These are phyloP conservation scores for Hetaerina titia DNA, from an alignment of 2,888 invertebrate species.

Conservation along the genomic window DNA sequence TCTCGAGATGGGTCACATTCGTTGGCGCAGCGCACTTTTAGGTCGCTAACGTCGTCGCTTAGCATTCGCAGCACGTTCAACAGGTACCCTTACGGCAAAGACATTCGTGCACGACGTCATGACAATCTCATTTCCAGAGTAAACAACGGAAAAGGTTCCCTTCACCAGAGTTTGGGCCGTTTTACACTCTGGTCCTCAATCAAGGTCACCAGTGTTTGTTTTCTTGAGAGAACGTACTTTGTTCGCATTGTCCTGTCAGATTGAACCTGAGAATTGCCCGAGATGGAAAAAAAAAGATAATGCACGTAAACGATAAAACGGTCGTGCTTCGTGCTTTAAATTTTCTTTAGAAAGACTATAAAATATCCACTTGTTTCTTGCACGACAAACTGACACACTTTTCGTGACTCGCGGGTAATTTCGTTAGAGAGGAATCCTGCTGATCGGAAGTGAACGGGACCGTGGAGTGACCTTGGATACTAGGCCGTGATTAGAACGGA, in stretches of 20 bases:
- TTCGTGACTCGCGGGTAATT: background rate
- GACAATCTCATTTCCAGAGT: constrained; percentile 10
- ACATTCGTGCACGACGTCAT: background rate
- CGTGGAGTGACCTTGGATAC: background rate
- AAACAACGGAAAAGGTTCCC: background rate
- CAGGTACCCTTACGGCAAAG: background rate
- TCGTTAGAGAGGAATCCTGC: background rate
- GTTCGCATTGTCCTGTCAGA: background rate
- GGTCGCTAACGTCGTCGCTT: background rate
- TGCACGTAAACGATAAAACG: constrained; percentile 2
- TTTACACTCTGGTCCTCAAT: constrained; percentile 4
- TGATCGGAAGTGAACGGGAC: background rate
- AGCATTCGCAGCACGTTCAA: background rate
- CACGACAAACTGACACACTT: background rate
- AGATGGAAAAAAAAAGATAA: background rate
- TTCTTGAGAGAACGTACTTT: background rate
- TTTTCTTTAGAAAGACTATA: background rate
- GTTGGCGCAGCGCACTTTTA: background rate
- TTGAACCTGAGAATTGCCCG: background rate
- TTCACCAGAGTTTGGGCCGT: background rate
- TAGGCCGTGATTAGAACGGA: background rate
- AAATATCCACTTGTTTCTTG: background rate
- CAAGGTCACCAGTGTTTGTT: constrained; percentile 17
- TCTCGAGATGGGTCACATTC: background rate
- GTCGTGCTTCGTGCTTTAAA: background rate